phyloP scores from a whole-genome alignment of 2,113 vertebrate species.

The Tenrec ecaudatus region DNA sequence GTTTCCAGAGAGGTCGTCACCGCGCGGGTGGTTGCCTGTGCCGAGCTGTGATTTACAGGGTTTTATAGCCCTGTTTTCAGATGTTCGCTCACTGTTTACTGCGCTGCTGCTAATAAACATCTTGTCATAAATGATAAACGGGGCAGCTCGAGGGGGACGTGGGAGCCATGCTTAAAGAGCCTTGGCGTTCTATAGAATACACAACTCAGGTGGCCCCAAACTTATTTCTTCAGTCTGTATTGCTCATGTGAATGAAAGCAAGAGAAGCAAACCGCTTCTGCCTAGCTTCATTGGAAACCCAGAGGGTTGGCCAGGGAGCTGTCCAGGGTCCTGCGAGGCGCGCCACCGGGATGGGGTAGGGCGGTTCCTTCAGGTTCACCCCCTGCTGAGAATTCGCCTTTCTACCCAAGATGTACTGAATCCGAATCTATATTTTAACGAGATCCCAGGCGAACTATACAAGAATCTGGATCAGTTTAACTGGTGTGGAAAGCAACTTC shows the following conservation, averaged over 20 bases:
- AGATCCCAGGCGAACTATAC: too few relatives aligned
- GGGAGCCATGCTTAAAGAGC: constrained; percentile 51
- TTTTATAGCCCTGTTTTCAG: constrained; percentile 61
- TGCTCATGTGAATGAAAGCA: constrained; percentile 24
- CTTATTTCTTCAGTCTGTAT: constrained; percentile 38
- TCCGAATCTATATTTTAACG: too few relatives aligned
- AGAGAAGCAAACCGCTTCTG: not conserved
- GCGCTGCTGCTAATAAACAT: constrained; percentile 65
- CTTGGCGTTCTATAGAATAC: not conserved
- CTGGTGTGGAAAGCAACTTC: not conserved
- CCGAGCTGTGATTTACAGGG: constrained; percentile 5
- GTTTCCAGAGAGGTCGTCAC: not conserved
- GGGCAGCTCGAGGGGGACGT: not conserved
- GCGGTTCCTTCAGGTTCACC: not conserved
- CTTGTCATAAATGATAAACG: constrained; percentile 70
- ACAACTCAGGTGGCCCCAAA: not conserved
- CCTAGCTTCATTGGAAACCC: not conserved
- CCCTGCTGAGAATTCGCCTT: too few relatives aligned
- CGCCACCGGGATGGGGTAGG: too few relatives aligned
- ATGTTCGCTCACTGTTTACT: constrained; percentile 49
- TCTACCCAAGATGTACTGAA: too few relatives aligned
- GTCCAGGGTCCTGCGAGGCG: constrained; percentile 9
- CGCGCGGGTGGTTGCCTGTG: not conserved
- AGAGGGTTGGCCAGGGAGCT: not conserved
- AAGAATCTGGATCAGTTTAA: not conserved